Evolutionary conservation across 2,888 invertebrate genomes (phyloP).

Genomic region (Oscheius onirici): DNA sequence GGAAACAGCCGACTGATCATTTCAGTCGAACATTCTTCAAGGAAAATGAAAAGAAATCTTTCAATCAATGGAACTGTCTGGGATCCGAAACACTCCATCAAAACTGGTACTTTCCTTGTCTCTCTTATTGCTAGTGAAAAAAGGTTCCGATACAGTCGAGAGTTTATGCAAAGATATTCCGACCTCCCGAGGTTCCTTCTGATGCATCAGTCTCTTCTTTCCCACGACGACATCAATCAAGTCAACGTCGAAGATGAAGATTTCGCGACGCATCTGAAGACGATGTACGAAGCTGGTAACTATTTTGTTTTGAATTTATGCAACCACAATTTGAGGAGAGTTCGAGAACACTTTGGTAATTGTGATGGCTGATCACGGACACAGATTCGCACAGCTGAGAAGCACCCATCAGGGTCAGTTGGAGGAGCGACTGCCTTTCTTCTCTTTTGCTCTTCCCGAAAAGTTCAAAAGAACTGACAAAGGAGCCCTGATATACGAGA

Average conservation of each 20-base stretch:
- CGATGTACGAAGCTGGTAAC: slow-evolving; percentile 44
- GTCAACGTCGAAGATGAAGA: slow-evolving; percentile 75
- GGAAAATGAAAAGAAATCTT: slow-evolving; percentile 77
- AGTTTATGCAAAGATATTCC: slow-evolving; percentile 78
- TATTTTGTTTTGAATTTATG: no score
- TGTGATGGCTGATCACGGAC: slow-evolving; percentile 92
- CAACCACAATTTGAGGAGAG: slow-evolving; percentile 75
- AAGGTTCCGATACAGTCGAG: slow-evolving; percentile 73
- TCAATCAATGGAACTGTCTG: slow-evolving; percentile 77
- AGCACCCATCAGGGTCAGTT: slow-evolving; percentile 84
- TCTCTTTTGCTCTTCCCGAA: slow-evolving; percentile 73
- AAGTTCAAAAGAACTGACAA: slow-evolving; percentile 48
- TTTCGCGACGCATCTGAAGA: slow-evolving; percentile 51
- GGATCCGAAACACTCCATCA: slow-evolving; percentile 81
- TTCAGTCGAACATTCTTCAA: slow-evolving; percentile 85
- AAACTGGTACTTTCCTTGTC: slow-evolving; percentile 30
- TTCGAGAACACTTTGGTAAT: slow-evolving; percentile 85
- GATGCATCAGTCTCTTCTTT: slow-evolving; percentile 83
- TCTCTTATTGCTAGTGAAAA: slow-evolving; percentile 35
- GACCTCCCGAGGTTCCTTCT: slow-evolving; percentile 83
- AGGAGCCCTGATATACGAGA: slow-evolving; percentile 46
- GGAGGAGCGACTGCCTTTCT: slow-evolving; percentile 81
- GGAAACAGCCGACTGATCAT: slow-evolving; percentile 86
- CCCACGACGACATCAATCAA: slow-evolving; percentile 85
- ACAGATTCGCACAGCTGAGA: slow-evolving; percentile 84